A percentile compares a stretch with the other conserved stretches of the same genome.
phyloP scores from a whole-genome alignment of 2,888 invertebrate species.

The Diarsia dahlii region DNA sequence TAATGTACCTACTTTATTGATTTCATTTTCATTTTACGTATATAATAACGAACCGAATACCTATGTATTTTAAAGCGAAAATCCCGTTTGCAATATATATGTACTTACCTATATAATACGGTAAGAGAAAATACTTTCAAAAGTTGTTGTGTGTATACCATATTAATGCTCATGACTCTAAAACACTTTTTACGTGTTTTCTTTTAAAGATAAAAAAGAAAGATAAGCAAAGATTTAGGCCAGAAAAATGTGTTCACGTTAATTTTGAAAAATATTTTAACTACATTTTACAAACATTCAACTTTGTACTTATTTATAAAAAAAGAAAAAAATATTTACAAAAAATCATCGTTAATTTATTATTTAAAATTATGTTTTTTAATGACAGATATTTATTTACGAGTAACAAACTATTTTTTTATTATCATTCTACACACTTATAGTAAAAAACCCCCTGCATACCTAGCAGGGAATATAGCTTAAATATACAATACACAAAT shows the following conservation, averaged over 20 bases:
- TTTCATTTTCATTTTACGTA: no score
- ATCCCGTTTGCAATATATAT: no score
- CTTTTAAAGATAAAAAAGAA: conserved; percentile 5
- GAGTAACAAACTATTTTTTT: conserved; percentile 4
- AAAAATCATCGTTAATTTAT: conserved; percentile 16
- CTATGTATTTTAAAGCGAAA: no score
- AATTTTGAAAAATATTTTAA: conserved; percentile 28
- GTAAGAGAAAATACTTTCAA: no score
- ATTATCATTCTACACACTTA: conserved; percentile 22
- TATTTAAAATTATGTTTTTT: conserved; percentile 25
- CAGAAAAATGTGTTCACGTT: conserved; percentile 24
- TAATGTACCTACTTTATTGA: no score
- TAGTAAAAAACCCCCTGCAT: conserved; percentile 23
- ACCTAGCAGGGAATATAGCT: conserved; percentile 34
- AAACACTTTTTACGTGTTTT: conserved; percentile 13
- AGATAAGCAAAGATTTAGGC: conserved; percentile 44
- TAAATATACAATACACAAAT: conserved; percentile 12
- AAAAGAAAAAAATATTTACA: conserved; percentile 23
- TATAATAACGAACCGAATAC: no score
- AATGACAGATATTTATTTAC: conserved; percentile 39
- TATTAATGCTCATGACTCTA: no score
- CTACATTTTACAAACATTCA: not conserved
- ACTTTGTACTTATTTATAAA: not conserved
- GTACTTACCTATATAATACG: no score
- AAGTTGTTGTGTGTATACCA: no score